Base-by-base conservation (phyloP, 2,888 invertebrate species). In the Artemia sp. region DNA sequence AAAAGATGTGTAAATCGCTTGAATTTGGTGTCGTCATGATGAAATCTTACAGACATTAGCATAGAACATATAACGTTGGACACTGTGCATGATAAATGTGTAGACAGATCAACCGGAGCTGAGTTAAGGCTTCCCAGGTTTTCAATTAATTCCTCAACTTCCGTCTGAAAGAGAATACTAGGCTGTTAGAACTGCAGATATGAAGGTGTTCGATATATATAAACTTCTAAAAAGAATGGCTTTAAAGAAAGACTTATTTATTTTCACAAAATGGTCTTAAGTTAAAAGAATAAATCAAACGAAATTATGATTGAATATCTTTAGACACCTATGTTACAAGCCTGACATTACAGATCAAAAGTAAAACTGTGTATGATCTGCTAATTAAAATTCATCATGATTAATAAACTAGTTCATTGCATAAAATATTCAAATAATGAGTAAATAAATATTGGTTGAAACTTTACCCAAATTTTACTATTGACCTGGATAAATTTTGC, bases 41-140 rank as follows among this genome's bases (percentile, higher is more conserved):
- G 84, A 79, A 92, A 93, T 66, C 90, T 83, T 7, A 89, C 86
- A 52, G 90, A 89, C 92, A 93, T 92, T 76, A 92, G 85, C 74
- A 92, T 85, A 73, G 89, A 88, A 78, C 92, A 92, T 74, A 93
- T 92, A 7, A 93, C 91, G 79, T 93, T 93, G 76, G 89, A 90
- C 73, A 92, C 87, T 51, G 89, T 86, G 73, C 90, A 83, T 64
- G 90, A 87, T 69, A 93, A 83, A 24, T 85, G 81, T 10, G 87
- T 85, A 69, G 88, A 88, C 70, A 90, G 80, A 76, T 89, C 87
- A 64, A 86, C 83, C 0, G 90, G 83, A 52, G 83, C 81, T n/a
- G 86, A 86, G 72, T 85, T 83, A 69, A 84, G 80, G 8, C 81
- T 80, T 70, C 83, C 83, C 71, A 91, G 77, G 70, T 84, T 84